Evolutionary conservation across 2,888 invertebrate species (phyloP).

Genomic region (Pammene fasciana): DNA sequence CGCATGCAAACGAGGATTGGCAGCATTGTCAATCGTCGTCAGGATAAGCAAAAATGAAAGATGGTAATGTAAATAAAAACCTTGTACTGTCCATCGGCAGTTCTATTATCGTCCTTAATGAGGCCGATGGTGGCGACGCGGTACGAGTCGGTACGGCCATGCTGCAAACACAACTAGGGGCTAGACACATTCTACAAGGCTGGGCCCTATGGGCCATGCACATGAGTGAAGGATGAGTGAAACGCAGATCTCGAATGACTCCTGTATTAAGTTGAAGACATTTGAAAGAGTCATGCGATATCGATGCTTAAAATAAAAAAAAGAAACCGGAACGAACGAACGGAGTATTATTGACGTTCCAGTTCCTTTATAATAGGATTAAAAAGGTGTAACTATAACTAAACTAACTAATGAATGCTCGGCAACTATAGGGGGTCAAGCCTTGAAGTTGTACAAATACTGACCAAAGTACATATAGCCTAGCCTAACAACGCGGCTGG

Average conservation of each 20-base stretch:
- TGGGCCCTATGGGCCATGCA: conserved; percentile 77
- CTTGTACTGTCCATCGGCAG: conserved; percentile 96
- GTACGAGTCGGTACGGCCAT: conserved; percentile 98
- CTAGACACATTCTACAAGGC: conserved; percentile 82
- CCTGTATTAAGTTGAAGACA: conserved; percentile 4
- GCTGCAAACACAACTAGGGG: conserved; percentile 88
- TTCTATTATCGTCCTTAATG: conserved; percentile 97
- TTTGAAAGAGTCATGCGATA: conserved; percentile 53
- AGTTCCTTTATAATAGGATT: conserved; percentile 31
- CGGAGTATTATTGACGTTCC: conserved; percentile 11
- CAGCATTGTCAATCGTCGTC: conserved; percentile 48
- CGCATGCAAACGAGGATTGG: conserved; percentile 48
- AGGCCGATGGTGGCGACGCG: conserved; percentile 97
- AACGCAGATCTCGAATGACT: conserved; percentile 59
- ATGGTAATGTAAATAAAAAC: conserved; percentile 84
- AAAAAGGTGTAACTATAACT: conserved; percentile 37
- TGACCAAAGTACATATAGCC: conserved; percentile 37
- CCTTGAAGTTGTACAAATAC: conserved; percentile 40
- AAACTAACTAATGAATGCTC: conserved; percentile 40
- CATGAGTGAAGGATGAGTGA: conserved; percentile 61
- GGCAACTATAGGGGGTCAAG: conserved; percentile 37
- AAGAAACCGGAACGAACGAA: conserved; percentile 35
- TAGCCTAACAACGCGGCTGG: conserved; percentile 37
- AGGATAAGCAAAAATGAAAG: conserved; percentile 54
- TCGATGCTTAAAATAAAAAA: conserved; percentile 53